phyloP scores from a whole-genome alignment of 1,140 invertebrate species.

The Drosophila serrata region DNA sequence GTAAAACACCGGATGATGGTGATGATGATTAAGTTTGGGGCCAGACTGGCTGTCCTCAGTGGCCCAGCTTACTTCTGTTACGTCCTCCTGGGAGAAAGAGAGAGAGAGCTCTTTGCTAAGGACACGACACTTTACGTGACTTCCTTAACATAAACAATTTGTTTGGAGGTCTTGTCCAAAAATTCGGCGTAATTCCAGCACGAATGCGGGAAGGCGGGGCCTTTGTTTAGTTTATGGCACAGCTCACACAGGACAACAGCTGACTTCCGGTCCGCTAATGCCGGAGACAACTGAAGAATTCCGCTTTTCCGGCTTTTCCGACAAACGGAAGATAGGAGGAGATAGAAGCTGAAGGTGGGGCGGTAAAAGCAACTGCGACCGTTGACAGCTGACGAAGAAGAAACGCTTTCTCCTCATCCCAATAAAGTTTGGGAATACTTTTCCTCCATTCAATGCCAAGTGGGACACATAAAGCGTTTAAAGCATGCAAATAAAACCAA shows the following conservation, averaged over 20 bases:
- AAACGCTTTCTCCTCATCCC: constrained; percentile 22
- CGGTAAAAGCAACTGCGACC: constrained; percentile 27
- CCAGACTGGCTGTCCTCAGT: constrained; percentile 7
- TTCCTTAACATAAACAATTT: constrained; percentile 75
- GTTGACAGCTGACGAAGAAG: constrained; percentile 61
- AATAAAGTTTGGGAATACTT: constrained; percentile 52
- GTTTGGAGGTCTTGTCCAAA: constrained; percentile 43
- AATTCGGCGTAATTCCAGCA: constrained; percentile 33
- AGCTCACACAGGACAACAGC: constrained; percentile 53
- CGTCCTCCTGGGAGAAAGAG: constrained; percentile 35
- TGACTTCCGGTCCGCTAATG: constrained; percentile 63
- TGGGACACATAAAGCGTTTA: constrained; percentile 65
- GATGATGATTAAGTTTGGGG: constrained; percentile 32
- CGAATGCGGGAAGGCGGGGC: constrained; percentile 8
- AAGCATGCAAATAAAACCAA: constrained; percentile 40
- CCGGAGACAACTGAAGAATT: constrained; percentile 53
- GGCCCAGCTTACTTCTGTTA: constrained; percentile 5
- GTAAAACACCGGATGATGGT: constrained; percentile 6
- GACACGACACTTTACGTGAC: constrained; percentile 67
- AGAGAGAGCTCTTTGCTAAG: constrained; percentile 19
- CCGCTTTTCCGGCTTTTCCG: constrained; percentile 24
- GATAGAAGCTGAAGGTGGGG: constrained; percentile 1
- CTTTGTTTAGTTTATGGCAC: constrained; percentile 67
- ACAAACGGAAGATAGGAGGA: constrained; percentile 8
- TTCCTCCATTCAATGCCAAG: neutral